Conservation (phyloP, 64 coral and sea anemone genomes). For the Stichodactyla mertensii region DNA sequence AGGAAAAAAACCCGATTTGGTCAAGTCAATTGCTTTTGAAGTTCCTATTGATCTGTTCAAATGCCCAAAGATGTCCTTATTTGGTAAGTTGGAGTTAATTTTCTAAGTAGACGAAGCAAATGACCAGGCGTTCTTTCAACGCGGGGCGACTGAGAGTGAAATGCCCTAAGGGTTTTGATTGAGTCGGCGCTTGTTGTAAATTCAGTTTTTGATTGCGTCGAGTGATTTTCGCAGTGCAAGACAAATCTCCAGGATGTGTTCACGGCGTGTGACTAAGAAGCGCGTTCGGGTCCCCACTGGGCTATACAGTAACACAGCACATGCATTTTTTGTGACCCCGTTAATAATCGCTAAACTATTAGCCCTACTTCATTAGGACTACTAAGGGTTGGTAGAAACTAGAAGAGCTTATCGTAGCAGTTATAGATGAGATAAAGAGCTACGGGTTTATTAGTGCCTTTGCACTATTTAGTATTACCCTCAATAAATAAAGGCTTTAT, state of each 20-base stretch:
- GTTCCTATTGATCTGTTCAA: background rate
- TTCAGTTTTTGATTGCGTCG: background rate
- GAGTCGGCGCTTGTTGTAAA: background rate
- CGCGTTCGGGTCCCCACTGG: background rate
- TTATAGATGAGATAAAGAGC: background rate
- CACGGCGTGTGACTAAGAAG: background rate
- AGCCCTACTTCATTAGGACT: background rate
- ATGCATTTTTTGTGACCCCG: background rate
- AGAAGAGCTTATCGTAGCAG: background rate
- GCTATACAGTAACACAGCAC: background rate
- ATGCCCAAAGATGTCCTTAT: conserved; percentile 4
- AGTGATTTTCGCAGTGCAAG: background rate
- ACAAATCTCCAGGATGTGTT: background rate
- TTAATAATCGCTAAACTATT: background rate
- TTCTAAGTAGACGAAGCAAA: background rate
- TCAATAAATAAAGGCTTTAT: no score
- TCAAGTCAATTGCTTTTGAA: conserved; percentile 10
- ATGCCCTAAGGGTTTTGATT: background rate
- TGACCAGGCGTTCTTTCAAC: background rate
- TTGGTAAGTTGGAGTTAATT: background rate
- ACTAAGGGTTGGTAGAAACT: background rate
- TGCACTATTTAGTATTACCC: no score
- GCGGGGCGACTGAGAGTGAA: background rate
- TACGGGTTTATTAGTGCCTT: no score
- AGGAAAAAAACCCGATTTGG: background rate